Percentiles rank a stretch among this genome's conserved stretches.
Conservation (phyloP, 30 jellyfish, hydroid and myxozoan species). For the Turritopsis rubra region DNA sequence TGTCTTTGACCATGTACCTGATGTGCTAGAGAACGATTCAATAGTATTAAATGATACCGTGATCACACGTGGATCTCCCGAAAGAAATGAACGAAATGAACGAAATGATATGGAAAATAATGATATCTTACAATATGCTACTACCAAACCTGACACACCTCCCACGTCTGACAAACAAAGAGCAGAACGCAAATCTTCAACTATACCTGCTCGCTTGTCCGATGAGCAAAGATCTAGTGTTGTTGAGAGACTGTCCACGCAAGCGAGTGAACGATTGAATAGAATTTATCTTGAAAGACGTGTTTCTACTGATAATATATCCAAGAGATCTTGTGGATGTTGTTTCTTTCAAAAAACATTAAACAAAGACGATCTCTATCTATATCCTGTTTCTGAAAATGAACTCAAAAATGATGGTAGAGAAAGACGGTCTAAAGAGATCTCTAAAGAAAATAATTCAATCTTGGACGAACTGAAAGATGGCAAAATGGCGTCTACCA, state of each 20-base stretch:
- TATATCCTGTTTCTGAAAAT: background rate
- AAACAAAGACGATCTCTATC: background rate
- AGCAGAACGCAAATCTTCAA: background rate
- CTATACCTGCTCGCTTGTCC: slow-evolving; percentile 1
- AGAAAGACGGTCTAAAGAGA: too few species aligned
- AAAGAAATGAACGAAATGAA: background rate
- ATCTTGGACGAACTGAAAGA: too few species aligned
- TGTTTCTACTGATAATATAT: slow-evolving; percentile 1
- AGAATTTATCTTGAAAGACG: slow-evolving; percentile 2
- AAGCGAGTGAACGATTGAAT: slow-evolving; percentile 4
- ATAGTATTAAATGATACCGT: background rate
- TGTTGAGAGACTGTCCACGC: slow-evolving; percentile 6
- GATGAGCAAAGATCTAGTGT: slow-evolving; percentile 14
- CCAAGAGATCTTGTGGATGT: too few species aligned
- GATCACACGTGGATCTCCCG: background rate
- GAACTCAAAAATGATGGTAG: background rate
- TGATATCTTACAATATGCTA: background rate
- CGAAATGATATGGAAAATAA: background rate
- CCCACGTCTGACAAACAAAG: background rate
- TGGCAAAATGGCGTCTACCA: background rate
- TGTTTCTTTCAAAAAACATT: background rate
- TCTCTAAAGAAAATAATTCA: too few species aligned
- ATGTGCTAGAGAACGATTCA: background rate
- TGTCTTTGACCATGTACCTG: background rate
- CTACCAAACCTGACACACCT: too few species aligned